Conservation (phyloP, 2,113 vertebrate genomes). For the Daboia siamensis region DNA sequence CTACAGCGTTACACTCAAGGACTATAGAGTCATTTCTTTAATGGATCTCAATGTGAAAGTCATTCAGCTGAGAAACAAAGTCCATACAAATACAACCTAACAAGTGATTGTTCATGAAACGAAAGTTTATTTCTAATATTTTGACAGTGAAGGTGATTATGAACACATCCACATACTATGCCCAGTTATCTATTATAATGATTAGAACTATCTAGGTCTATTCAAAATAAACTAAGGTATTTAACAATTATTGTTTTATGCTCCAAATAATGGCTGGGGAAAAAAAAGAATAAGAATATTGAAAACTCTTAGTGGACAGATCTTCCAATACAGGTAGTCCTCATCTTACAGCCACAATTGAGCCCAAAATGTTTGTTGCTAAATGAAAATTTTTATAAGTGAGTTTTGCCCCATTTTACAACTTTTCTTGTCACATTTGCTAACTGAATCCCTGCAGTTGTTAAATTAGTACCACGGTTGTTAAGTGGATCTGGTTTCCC, state of each 20-base stretch:
- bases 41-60: constrained; percentile 38
- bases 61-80: constrained; percentile 35
- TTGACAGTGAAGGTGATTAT: constrained; percentile 10
- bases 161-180: constrained; percentile 8
- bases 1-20: constrained; percentile 30
- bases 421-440: no score
- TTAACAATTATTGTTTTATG: constrained; percentile 12
- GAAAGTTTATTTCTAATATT: constrained; percentile 37
- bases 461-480: no score
- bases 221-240: constrained; percentile 3
- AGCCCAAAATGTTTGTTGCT: no score
- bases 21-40: constrained; percentile 45
- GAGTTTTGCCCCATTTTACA: no score
- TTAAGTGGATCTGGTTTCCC: no score
- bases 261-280: neutral
- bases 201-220: neutral
- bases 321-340: neutral
- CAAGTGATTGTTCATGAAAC: constrained; percentile 11
- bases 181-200: neutral
- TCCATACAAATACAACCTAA: constrained; percentile 38
- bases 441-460: no score
- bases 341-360: no score
- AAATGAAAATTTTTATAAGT: no score
- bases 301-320: neutral
- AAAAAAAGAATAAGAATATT: neutral